Evolutionary conservation across 2,113 vertebrate genomes (phyloP).

Genomic region (Lipophrys pholis): DNA sequence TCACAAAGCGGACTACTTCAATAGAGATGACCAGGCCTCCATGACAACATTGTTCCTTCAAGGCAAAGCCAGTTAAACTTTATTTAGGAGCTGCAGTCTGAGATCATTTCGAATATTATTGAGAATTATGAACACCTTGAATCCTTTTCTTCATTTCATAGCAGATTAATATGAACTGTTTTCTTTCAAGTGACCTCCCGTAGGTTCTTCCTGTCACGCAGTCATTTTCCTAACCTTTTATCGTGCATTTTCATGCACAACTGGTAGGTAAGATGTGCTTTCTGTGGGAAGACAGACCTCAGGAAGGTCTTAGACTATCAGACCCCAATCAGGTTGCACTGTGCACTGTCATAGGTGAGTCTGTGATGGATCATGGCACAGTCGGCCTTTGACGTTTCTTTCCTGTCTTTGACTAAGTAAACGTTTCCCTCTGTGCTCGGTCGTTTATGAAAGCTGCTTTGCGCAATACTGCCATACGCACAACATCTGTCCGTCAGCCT

Average conservation of each 20-base stretch:
- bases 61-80: background rate
- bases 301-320: constrained; percentile 46
- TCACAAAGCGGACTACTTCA: background rate
- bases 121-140: constrained; percentile 22
- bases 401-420: constrained; percentile 78
- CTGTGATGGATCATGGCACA: constrained; percentile 71
- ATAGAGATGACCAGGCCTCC: background rate
- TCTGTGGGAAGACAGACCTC: constrained; percentile 21
- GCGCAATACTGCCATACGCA: constrained; percentile 62
- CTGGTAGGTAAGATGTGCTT: constrained; percentile 10
- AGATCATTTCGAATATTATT: constrained; percentile 9
- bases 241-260: constrained; percentile 1
- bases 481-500: constrained; percentile 74
- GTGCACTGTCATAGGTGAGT: constrained; percentile 56
- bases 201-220: constrained; percentile 17
- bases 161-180: constrained; percentile 18
- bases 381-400: constrained; percentile 69
- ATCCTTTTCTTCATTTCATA: background rate
- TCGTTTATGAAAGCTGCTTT: constrained; percentile 69
- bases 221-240: constrained; percentile 19
- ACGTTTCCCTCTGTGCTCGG: constrained; percentile 76
- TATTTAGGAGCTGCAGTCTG: constrained; percentile 2
- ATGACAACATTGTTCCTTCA: background rate
- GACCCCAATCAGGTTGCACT: constrained; percentile 58
- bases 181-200: constrained; percentile 16